phyloP scores from a whole-genome alignment of 2,797 vertebrate genomes.

The Tarsius wallacei region DNA sequence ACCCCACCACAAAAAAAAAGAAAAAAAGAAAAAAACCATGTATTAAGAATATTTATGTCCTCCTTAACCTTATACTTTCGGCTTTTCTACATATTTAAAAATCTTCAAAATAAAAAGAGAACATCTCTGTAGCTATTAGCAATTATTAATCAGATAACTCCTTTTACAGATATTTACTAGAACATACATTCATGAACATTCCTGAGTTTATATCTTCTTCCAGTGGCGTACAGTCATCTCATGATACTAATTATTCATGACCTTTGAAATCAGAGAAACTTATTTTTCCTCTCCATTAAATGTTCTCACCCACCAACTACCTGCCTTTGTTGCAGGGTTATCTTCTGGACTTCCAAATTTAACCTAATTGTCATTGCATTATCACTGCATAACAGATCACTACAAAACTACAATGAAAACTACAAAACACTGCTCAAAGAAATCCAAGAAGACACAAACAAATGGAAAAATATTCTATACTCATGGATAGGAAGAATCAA shows the following conservation, averaged over 20 bases:
- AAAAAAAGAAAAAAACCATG: not conserved
- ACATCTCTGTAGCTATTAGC: not conserved
- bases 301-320: not conserved
- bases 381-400: not conserved
- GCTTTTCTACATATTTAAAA: not conserved
- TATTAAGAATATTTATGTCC: not conserved
- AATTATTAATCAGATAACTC: not conserved
- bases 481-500: too few species aligned
- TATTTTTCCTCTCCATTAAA: not conserved
- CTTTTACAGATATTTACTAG: not conserved
- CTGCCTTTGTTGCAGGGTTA: not conserved
- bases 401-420: not conserved
- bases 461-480: too few species aligned
- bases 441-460: too few species aligned
- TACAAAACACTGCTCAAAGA: too few species aligned
- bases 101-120: not conserved
- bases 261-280: not conserved
- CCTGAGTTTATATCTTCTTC: not conserved
- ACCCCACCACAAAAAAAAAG: not conserved
- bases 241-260: not conserved
- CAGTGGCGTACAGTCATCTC: not conserved
- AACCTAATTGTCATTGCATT: not conserved
- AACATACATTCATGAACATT: not conserved
- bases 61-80: not conserved
- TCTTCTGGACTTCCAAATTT: constrained; percentile 3